Percentiles rank a stretch among this genome's conserved stretches.
Evolutionary conservation across 2,113 vertebrate species (phyloP).

Genomic region (Lamprologus sp.): DNA sequence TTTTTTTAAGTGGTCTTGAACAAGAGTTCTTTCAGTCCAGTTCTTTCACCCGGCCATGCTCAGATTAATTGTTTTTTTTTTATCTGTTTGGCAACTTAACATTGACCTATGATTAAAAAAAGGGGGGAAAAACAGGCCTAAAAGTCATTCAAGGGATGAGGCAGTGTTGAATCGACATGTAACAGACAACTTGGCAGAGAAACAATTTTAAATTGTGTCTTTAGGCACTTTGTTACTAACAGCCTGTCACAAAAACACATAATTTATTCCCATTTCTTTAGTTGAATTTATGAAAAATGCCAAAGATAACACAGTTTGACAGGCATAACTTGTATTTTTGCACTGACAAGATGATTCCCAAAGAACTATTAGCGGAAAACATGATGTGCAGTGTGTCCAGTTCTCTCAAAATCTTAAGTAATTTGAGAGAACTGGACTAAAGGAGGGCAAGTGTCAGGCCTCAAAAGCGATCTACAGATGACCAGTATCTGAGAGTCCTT

Average conservation of each 20-base stretch:
- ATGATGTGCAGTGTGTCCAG: not conserved
- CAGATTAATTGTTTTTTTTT: not conserved
- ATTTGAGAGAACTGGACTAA: not conserved
- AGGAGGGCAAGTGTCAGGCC: not conserved
- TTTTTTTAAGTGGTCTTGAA: not conserved
- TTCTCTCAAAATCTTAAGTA: not conserved
- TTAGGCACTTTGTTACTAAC: not conserved
- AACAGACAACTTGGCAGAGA: not conserved
- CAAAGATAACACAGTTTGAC: not conserved
- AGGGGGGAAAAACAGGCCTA: rapidly evolving
- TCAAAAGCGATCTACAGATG: not conserved
- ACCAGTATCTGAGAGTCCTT: not conserved
- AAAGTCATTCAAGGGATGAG: not conserved
- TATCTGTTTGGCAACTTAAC: not conserved
- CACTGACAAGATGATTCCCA: not conserved
- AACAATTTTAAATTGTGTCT: not conserved
- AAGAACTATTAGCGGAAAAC: not conserved
- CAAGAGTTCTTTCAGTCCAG: not conserved
- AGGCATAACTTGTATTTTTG: not conserved
- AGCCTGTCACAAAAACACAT: not conserved
- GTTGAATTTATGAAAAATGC: not conserved
- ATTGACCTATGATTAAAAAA: not conserved
- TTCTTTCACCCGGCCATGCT: not conserved
- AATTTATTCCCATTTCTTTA: not conserved
- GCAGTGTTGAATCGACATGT: not conserved